A percentile compares a stretch with the other conserved stretches of the same genome.
phyloP scores from a whole-genome alignment of 2,797 vertebrate species.

The Dipus sagitta region DNA sequence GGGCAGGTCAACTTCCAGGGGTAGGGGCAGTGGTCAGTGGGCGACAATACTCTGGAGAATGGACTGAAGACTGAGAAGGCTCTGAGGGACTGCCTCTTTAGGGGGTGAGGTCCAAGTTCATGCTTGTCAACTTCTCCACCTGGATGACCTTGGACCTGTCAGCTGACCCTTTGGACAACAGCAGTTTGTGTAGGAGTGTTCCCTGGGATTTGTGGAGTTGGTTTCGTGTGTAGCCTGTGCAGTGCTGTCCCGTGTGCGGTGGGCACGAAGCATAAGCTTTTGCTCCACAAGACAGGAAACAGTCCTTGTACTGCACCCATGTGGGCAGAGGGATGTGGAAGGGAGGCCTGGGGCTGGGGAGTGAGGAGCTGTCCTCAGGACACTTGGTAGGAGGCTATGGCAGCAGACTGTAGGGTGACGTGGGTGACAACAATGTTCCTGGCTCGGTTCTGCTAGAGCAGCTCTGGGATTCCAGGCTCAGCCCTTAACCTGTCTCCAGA shows the following conservation, averaged over 20 bases:
- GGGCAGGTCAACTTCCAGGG: neutral
- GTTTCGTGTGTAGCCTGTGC: neutral
- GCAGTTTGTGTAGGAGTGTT: too few relatives aligned
- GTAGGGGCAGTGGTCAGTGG: neutral
- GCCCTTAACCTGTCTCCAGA: neutral
- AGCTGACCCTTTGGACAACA: neutral
- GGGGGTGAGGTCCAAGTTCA: neutral
- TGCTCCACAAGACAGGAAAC: neutral
- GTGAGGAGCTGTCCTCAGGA: neutral
- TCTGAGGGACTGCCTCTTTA: accelerated
- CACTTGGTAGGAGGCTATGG: neutral
- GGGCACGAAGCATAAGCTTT: neutral
- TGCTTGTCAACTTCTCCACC: too few relatives aligned
- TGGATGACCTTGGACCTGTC: too few relatives aligned
- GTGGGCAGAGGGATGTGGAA: neutral
- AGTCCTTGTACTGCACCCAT: neutral
- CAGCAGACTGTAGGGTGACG: neutral
- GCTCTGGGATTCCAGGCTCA: neutral
- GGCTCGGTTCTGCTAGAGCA: neutral
- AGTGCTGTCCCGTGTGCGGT: too few relatives aligned
- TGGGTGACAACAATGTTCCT: accelerated
- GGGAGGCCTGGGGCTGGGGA: neutral
- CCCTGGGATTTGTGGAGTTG: neutral
- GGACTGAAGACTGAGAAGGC: neutral
- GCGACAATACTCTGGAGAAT: neutral